Percentiles rank a stretch among this genome's conserved stretches.
These are phyloP conservation scores for Clarias gariepinus DNA, from an alignment of 2,113 vertebrate species.

Conservation along the genomic window DNA sequence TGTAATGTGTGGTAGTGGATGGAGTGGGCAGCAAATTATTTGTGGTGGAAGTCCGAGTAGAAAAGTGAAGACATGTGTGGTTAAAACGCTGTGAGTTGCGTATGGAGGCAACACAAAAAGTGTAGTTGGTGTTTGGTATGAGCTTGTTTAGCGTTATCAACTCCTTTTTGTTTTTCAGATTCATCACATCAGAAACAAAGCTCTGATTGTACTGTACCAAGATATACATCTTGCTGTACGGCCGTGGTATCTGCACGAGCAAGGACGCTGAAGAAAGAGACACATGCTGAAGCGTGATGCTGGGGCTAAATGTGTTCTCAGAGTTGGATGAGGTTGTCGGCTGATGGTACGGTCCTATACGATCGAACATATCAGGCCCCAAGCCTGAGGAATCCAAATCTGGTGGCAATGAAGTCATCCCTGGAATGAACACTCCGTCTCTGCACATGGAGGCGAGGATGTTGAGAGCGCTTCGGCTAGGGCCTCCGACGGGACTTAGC, in stretches of 20 bases:
- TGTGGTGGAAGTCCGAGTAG: conserved; percentile 79
- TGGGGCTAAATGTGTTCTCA: conserved; percentile 82
- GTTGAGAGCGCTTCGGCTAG: conserved; percentile 90
- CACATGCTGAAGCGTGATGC: conserved; percentile 89
- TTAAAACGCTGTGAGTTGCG: conserved; percentile 95
- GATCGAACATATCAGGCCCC: conserved; percentile 84
- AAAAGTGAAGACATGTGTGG: conserved; percentile 91
- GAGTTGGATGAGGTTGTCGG: conserved; percentile 84
- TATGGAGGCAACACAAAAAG: conserved; percentile 94
- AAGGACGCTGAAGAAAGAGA: conserved; percentile 89
- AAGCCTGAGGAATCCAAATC: conserved; percentile 87
- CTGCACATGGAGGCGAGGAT: conserved; percentile 89
- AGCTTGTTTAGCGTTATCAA: conserved; percentile 89
- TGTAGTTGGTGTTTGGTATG: conserved; percentile 91
- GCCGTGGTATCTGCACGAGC: conserved; percentile 90
- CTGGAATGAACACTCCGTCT: conserved; percentile 83
- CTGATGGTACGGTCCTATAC: conserved; percentile 83
- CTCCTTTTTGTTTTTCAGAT: conserved; percentile 91
- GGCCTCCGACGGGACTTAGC: conserved; percentile 85
- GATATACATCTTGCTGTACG: conserved; percentile 98
- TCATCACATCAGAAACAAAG: conserved; percentile 92
- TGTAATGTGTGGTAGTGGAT: conserved; percentile 96
- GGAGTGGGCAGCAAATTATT: conserved; percentile 83
- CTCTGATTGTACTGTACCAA: conserved; percentile 95
- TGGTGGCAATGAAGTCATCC: conserved; percentile 84